Conservation (phyloP, 2,797 vertebrate species). For the Decapterus maruadsi region DNA sequence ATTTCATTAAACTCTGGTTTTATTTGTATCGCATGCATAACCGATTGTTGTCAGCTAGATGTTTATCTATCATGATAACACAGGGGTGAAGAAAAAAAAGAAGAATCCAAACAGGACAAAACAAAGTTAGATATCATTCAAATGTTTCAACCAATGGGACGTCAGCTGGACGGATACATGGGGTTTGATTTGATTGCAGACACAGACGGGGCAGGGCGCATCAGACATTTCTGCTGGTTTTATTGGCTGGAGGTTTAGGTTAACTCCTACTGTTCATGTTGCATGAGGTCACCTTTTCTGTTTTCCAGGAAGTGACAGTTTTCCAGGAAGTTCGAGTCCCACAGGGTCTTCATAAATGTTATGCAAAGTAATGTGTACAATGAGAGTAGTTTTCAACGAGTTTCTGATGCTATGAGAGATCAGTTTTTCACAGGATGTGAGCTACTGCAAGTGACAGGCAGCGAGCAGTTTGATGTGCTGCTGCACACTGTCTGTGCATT, state of each 20-base stretch:
- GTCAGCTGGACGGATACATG: not conserved
- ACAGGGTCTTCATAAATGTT: conserved; percentile 16
- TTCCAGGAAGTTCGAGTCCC: conserved; percentile 44
- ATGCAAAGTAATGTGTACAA: conserved; percentile 28
- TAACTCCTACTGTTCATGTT: not conserved
- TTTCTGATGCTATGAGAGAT: not conserved
- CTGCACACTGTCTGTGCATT: not conserved
- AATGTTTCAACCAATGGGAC: not conserved
- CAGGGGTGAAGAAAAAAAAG: not conserved
- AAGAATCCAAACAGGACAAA: not conserved
- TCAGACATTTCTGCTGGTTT: conserved; percentile 7
- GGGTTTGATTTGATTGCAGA: not conserved
- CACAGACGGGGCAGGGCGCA: not conserved
- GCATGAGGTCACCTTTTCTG: conserved; percentile 9
- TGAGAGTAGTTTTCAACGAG: not conserved
- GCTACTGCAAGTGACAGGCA: not conserved
- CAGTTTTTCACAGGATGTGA: not conserved
- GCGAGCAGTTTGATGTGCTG: not conserved
- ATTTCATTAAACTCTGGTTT: conserved; percentile 19
- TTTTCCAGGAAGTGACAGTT: conserved; percentile 41
- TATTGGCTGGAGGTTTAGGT: conserved; percentile 17
- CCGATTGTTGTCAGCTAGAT: not conserved
- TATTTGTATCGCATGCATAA: not conserved
- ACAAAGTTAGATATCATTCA: not conserved
- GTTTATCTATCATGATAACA: not conserved